phyloP scores from a whole-genome alignment of 2,113 vertebrate species.

The Fulmarus glacialis region DNA sequence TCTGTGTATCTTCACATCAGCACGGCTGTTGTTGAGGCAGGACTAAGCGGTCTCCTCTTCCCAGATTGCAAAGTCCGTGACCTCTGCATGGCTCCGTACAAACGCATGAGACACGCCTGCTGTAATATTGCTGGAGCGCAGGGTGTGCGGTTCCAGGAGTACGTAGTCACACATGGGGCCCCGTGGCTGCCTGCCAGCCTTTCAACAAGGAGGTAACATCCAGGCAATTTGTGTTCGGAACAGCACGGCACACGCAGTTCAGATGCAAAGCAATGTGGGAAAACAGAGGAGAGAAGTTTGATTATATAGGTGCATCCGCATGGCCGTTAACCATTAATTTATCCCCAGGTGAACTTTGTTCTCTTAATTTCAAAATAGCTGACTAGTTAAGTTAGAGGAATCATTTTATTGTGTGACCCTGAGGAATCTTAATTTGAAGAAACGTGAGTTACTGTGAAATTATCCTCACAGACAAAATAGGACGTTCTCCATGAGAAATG shows the following conservation, averaged over 20 bases:
- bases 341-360: background rate
- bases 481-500: background rate
- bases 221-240: background rate
- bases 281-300: background rate
- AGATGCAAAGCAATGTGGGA: background rate
- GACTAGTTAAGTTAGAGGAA: background rate
- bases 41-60: background rate
- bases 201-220: background rate
- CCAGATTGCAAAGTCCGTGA: background rate
- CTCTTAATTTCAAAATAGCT: background rate
- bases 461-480: background rate
- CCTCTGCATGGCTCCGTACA: background rate
- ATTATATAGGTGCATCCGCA: background rate
- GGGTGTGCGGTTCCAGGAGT: background rate
- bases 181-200: background rate
- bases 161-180: background rate
- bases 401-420: background rate
- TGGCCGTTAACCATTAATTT: background rate
- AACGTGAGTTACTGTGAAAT: background rate
- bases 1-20: conserved; percentile 25
- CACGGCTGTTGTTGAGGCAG: background rate
- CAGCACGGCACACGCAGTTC: accelerated
- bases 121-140: background rate
- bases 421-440: background rate
- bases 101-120: background rate